These are phyloP conservation scores for Carterocephalus palaemon DNA, from an alignment of 2,888 invertebrate genomes.

Conservation along the genomic window DNA sequence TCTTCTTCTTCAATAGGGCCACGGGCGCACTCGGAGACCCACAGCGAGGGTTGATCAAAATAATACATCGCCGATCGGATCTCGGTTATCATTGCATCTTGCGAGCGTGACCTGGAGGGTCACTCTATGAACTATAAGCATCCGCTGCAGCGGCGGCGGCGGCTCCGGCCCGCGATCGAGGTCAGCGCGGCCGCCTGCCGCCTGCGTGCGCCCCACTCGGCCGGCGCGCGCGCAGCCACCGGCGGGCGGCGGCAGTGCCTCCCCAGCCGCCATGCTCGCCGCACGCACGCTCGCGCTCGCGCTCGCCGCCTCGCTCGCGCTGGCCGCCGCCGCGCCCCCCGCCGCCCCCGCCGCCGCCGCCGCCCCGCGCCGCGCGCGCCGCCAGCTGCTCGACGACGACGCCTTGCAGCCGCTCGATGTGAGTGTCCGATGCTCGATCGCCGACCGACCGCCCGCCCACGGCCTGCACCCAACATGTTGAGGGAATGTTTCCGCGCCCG, in stretches of 20 bases:
- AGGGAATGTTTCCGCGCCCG: too few species aligned
- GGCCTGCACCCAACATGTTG: too few species aligned
- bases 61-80: too few species aligned
- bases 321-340: constrained; percentile 37
- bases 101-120: too few species aligned
- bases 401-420: constrained; percentile 67
- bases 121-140: too few species aligned
- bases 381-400: constrained; percentile 65
- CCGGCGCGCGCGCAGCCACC: background rate
- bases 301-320: constrained; percentile 38
- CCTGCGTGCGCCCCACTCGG: background rate
- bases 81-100: too few species aligned
- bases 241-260: constrained; percentile 26
- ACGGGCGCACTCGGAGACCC: too few species aligned
- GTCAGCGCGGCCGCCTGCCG: background rate
- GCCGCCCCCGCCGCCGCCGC: constrained; percentile 31
- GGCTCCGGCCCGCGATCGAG: too few species aligned
- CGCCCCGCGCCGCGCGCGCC: constrained; percentile 41
- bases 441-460: too few species aligned
- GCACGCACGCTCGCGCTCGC: constrained; percentile 30
- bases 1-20: too few species aligned
- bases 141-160: too few species aligned
- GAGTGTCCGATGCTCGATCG: constrained; percentile 30
- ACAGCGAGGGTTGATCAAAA: too few species aligned
- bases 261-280: constrained; percentile 28